phyloP scores from a whole-genome alignment of 2,113 vertebrate species.

The Vanacampus margaritifer region DNA sequence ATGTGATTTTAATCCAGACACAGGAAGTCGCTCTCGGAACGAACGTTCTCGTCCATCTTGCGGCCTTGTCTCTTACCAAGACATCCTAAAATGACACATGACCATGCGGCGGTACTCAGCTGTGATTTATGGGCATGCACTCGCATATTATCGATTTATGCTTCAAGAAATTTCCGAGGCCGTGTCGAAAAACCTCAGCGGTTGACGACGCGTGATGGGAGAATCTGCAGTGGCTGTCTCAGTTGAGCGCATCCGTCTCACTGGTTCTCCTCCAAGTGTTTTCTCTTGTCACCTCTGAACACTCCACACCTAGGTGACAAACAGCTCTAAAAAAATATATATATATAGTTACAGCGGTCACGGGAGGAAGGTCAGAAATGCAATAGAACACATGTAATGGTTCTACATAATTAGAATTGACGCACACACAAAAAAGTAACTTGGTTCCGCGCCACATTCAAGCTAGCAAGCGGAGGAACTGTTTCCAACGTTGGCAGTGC shows the following conservation, averaged over 20 bases:
- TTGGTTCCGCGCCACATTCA: no score
- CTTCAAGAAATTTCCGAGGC: constrained; percentile 18
- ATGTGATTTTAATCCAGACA: constrained; percentile 5
- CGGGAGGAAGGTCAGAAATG: constrained; percentile 2
- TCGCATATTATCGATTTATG: constrained; percentile 10
- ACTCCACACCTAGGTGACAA: constrained; percentile 16
- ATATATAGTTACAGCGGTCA: constrained; percentile 20
- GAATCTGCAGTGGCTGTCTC: constrained; percentile 11
- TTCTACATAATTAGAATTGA: no score
- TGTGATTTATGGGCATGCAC: constrained; percentile 30
- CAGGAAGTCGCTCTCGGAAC: background rate
- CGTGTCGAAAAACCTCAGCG: constrained; percentile 6
- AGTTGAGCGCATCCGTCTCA: constrained; percentile 14
- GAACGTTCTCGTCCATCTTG: background rate
- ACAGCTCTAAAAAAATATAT: constrained; percentile 36
- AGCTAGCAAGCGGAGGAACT: no score
- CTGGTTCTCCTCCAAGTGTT: constrained; percentile 16
- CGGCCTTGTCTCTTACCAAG: constrained; percentile 2
- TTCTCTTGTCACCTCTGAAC: constrained; percentile 15
- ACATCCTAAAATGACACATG: constrained; percentile 12
- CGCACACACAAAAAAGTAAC: no score
- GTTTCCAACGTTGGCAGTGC: no score
- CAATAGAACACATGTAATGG: no score
- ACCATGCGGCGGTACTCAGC: background rate
- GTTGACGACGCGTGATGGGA: constrained; percentile 3